Percentiles rank a stretch among this genome's conserved stretches.
These are phyloP conservation scores for Taeniopygia guttata DNA, from an alignment of 2,797 vertebrate species.

Conservation along the genomic window DNA sequence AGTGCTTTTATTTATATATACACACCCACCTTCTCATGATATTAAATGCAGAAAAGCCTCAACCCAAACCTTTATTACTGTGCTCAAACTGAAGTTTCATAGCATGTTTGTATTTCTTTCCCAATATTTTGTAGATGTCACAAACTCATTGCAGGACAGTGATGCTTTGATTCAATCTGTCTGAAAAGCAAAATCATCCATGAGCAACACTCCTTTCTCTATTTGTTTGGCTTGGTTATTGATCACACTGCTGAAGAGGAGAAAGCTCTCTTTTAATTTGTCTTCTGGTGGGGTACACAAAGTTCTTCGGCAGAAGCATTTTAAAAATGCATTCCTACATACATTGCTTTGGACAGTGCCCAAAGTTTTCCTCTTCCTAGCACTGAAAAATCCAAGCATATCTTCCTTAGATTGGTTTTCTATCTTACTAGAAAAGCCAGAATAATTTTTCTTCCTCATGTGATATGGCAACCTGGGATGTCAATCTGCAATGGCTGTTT, in stretches of 20 bases:
- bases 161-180: background rate
- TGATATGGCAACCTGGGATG: background rate
- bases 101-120: background rate
- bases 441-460: background rate
- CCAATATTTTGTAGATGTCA: background rate
- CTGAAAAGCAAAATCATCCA: background rate
- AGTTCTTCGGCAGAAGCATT: background rate
- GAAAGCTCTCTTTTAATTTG: background rate
- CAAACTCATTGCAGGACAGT: background rate
- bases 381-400: background rate
- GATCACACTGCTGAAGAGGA: background rate
- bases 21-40: fast-evolving
- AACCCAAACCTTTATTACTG: background rate
- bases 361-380: background rate
- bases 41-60: background rate
- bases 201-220: background rate
- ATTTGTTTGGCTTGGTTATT: background rate
- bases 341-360: background rate
- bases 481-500: background rate
- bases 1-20: background rate
- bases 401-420: background rate
- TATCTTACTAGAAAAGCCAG: background rate
- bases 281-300: background rate
- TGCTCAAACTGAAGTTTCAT: background rate
- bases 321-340: background rate